These are phyloP conservation scores for Microhierax caerulescens DNA, from an alignment of 2,797 vertebrate species.

Conservation along the genomic window DNA sequence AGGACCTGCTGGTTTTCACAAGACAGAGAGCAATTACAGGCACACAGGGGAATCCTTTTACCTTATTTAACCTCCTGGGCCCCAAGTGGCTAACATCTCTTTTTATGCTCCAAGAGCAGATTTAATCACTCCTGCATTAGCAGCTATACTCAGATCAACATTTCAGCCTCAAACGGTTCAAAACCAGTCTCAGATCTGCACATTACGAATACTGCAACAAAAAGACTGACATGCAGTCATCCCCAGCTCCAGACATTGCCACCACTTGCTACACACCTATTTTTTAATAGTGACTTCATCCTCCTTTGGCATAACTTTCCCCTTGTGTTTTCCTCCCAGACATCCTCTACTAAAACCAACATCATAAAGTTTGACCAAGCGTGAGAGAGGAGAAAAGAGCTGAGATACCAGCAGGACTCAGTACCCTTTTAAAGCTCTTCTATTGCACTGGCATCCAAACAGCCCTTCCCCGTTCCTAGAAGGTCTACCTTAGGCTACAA, in stretches of 20 bases:
- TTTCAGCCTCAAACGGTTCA: neutral
- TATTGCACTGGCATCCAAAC: neutral
- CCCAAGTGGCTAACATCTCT: neutral
- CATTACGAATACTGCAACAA: neutral
- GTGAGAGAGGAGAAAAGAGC: neutral
- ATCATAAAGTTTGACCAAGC: neutral
- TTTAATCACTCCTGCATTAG: neutral
- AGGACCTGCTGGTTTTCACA: neutral
- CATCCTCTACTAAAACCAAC: neutral
- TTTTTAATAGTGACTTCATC: neutral
- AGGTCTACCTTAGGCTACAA: neutral
- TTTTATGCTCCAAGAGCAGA: neutral
- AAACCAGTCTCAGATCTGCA: neutral
- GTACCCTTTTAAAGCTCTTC: neutral
- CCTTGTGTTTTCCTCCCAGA: neutral
- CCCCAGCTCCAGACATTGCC: neutral
- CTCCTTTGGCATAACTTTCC: neutral
- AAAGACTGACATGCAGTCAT: neutral
- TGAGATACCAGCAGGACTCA: too few species aligned
- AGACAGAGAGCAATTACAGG: neutral
- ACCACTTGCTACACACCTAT: fast-evolving
- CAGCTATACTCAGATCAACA: neutral
- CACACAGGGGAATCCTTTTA: neutral
- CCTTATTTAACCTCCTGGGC: neutral
- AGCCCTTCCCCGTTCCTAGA: neutral